phyloP scores from a whole-genome alignment of 2,113 vertebrate species.

The Amazona guildingii region DNA sequence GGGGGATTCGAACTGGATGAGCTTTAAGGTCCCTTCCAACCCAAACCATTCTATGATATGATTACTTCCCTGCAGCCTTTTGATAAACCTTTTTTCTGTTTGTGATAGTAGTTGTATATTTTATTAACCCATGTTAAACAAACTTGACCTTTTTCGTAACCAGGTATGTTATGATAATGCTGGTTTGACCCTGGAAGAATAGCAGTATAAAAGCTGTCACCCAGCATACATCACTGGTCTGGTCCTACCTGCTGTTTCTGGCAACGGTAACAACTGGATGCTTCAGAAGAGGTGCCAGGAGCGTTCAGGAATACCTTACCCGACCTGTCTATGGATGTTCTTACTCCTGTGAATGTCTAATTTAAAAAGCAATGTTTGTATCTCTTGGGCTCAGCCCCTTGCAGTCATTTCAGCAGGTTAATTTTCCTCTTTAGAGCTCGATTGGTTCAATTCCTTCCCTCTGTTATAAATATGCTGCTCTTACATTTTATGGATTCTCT shows the following conservation, averaged over 20 bases:
- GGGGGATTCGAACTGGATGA: not conserved
- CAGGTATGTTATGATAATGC: not conserved
- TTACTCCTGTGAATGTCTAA: not conserved
- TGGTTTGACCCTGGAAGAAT: not conserved
- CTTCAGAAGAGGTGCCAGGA: not conserved
- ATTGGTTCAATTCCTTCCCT: not conserved
- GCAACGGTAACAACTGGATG: not conserved
- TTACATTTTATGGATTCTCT: not conserved
- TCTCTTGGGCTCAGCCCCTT: not conserved
- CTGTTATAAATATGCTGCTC: not conserved
- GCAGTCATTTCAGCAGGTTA: not conserved
- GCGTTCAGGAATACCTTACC: not conserved
- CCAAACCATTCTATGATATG: not conserved
- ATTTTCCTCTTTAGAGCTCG: not conserved
- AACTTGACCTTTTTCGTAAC: not conserved
- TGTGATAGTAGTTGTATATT: not conserved
- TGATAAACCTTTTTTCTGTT: not conserved
- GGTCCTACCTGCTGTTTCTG: not conserved
- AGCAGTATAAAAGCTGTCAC: not conserved
- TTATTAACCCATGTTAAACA: not conserved
- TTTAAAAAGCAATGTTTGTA: not conserved
- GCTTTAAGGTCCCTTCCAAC: not conserved
- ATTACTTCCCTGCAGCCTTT: not conserved
- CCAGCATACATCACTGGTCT: not conserved
- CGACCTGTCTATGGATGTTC: not conserved